Percentiles rank a stretch among this genome's conserved stretches.
Evolutionary conservation across 2,797 vertebrate species (phyloP).

Genomic region (Cuculus canorus): DNA sequence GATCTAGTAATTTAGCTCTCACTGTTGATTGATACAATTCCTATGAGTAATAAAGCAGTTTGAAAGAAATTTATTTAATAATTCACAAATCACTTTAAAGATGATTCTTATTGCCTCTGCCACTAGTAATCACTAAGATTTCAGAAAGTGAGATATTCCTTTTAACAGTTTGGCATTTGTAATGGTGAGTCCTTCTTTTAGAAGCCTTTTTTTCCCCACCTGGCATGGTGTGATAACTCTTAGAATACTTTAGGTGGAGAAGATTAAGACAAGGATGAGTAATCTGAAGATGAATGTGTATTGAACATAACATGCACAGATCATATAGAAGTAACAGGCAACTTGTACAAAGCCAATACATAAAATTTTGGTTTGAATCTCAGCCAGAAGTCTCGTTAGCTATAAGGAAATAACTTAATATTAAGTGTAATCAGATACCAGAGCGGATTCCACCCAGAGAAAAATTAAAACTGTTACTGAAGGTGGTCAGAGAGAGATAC

Average conservation of each 20-base stretch:
- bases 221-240: neutral
- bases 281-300: neutral
- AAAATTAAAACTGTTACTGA: neutral
- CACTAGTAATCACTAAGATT: conserved; percentile 29
- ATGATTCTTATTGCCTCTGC: conserved; percentile 56
- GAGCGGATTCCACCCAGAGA: neutral
- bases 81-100: conserved; percentile 59
- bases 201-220: neutral
- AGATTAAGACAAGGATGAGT: neutral
- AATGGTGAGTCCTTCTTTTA: neutral
- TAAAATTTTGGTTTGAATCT: conserved; percentile 21
- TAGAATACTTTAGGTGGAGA: conserved; percentile 10
- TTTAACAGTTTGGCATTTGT: conserved; percentile 16
- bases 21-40: conserved; percentile 74
- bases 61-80: conserved; percentile 68
- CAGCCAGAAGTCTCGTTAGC: neutral
- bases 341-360: neutral
- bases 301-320: neutral
- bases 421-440: neutral
- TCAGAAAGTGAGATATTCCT: neutral
- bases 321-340: neutral
- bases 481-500: neutral
- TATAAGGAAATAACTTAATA: neutral
- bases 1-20: conserved; percentile 73
- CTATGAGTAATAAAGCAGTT: conserved; percentile 70